phyloP scores from a whole-genome alignment of 2,797 vertebrate species.

The Etheostoma perlongum region DNA sequence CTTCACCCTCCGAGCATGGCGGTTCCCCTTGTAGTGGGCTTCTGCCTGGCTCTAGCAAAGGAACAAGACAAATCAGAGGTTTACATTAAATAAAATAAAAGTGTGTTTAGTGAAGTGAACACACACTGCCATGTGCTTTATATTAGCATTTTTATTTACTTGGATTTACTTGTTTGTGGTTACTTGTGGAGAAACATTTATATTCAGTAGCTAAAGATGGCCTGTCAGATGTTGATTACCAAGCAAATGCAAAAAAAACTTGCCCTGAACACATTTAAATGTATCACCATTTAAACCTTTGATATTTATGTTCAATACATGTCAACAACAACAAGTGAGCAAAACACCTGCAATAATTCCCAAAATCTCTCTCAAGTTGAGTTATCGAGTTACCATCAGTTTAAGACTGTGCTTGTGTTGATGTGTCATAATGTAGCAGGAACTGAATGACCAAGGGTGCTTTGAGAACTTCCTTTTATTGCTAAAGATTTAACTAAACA shows the following conservation, averaged over 20 bases:
- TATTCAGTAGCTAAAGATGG: not conserved
- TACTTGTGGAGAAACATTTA: not conserved
- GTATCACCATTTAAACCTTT: not conserved
- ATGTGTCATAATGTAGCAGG: not conserved
- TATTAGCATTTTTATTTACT: not conserved
- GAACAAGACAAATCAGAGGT: slow-evolving; percentile 12
- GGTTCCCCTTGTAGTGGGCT: slow-evolving; percentile 93
- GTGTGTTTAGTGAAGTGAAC: not conserved
- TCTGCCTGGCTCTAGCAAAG: slow-evolving; percentile 89
- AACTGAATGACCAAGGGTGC: not conserved
- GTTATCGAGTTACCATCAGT: not conserved
- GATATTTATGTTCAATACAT: not conserved
- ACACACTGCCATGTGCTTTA: not conserved
- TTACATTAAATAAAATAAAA: not conserved
- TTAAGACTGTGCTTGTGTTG: not conserved
- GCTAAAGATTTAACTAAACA: not conserved
- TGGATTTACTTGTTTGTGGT: not conserved
- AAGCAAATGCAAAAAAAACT: not conserved
- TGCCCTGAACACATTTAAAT: not conserved
- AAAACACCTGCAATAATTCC: not conserved
- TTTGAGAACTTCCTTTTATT: not conserved
- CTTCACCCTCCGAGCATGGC: slow-evolving; percentile 90
- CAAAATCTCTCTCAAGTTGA: not conserved
- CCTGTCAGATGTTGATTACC: not conserved
- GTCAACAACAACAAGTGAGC: not conserved